Evolutionary conservation across 2,797 vertebrate genomes (phyloP).

Genomic region (Denticeps clupeoides): DNA sequence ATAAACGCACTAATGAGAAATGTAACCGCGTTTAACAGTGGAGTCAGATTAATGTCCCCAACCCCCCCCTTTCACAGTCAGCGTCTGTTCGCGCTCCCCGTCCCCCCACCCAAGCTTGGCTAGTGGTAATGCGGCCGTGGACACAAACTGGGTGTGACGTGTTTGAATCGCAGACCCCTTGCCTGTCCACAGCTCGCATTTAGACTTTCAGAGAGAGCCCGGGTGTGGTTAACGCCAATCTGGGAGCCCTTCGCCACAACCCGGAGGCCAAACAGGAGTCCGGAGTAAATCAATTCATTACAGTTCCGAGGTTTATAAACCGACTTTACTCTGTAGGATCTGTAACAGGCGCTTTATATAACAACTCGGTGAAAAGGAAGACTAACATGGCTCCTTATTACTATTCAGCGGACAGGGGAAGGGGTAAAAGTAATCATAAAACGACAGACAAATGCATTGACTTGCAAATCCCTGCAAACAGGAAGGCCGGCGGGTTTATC

Average conservation of each 20-base stretch:
- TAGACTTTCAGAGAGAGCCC: slow-evolving; percentile 19
- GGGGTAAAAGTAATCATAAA: slow-evolving; percentile 27
- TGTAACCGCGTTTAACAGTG: slow-evolving; percentile 59
- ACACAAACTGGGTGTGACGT: slow-evolving; percentile 69
- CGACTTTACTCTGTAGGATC: too few relatives aligned
- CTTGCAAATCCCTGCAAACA: slow-evolving; percentile 26
- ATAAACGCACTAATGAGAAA: slow-evolving; percentile 58
- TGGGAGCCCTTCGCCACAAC: too few relatives aligned
- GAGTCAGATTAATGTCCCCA: slow-evolving; percentile 59
- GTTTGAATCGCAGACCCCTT: slow-evolving; percentile 51
- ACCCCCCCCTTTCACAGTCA: slow-evolving; percentile 33
- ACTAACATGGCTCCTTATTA: too few relatives aligned
- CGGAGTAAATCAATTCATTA: too few relatives aligned
- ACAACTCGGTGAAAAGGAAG: too few relatives aligned
- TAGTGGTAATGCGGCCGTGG: slow-evolving; percentile 63
- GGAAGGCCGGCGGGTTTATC: slow-evolving; percentile 25
- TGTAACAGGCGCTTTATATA: too few relatives aligned
- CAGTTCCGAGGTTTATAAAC: too few relatives aligned
- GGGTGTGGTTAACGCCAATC: slow-evolving; percentile 10
- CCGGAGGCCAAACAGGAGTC: neutral
- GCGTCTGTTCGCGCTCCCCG: slow-evolving; percentile 61
- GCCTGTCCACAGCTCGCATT: slow-evolving; percentile 44
- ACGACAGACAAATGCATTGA: slow-evolving; percentile 17
- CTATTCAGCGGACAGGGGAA: slow-evolving; percentile 22
- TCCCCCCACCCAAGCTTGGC: slow-evolving; percentile 57